Evolutionary conservation across 2,113 vertebrate genomes (phyloP).

Genomic region (Spheniscus mendiculus): DNA sequence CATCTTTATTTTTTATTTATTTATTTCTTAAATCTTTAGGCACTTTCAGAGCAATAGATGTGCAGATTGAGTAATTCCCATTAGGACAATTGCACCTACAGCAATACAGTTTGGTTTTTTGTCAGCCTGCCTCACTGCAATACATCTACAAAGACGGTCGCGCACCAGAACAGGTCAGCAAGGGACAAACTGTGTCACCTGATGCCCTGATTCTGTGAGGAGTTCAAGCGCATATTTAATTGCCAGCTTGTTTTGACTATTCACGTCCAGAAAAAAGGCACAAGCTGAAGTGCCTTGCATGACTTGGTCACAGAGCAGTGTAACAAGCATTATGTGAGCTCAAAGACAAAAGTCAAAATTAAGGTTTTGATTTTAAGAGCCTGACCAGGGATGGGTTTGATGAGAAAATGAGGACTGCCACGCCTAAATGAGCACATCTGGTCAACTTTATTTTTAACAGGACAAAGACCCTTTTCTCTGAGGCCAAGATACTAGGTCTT

Average conservation of each 20-base stretch:
- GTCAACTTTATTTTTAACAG: conserved; percentile 48
- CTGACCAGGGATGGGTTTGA: background rate
- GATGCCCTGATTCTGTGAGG: background rate
- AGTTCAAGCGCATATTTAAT: background rate
- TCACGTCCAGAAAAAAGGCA: background rate
- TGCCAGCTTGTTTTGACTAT: background rate
- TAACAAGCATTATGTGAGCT: background rate
- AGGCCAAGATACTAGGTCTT: conserved; percentile 60
- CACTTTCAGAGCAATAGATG: background rate
- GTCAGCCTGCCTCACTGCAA: background rate
- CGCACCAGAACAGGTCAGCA: background rate
- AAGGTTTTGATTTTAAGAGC: conserved; percentile 4
- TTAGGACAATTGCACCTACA: background rate
- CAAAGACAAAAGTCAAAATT: background rate
- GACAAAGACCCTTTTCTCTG: conserved; percentile 66
- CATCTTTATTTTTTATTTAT: background rate
- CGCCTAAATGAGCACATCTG: conserved; percentile 60
- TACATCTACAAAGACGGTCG: background rate
- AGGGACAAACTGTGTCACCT: background rate
- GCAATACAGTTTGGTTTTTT: background rate
- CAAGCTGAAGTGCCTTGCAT: background rate
- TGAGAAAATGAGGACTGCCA: background rate
- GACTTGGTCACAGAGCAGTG: background rate
- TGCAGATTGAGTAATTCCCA: background rate
- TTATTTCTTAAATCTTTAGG: background rate